These are phyloP conservation scores for Petromus typicus DNA, from an alignment of 2,113 vertebrate genomes.

Conservation along the genomic window DNA sequence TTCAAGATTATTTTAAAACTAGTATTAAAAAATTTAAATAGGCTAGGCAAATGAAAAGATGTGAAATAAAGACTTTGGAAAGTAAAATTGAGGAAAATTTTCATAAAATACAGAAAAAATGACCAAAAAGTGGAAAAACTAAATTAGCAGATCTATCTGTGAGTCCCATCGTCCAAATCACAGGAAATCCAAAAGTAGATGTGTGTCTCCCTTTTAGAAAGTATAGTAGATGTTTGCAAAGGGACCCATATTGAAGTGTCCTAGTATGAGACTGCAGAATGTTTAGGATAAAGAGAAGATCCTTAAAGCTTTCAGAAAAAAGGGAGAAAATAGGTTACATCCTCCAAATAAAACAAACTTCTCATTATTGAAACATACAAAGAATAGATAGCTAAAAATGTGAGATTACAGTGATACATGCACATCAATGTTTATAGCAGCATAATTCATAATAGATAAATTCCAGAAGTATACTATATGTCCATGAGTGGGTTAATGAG, in stretches of 20 bases:
- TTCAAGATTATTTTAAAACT: slow-evolving; percentile 25
- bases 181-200: background rate
- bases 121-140: background rate
- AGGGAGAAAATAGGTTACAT: background rate
- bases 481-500: background rate
- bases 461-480: background rate
- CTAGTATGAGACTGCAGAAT: background rate
- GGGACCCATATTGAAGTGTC: background rate
- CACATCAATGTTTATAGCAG: background rate
- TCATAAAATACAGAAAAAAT: slow-evolving; percentile 2
- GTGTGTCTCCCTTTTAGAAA: background rate
- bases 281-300: background rate
- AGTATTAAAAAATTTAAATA: slow-evolving; percentile 33
- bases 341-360: background rate
- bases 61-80: background rate
- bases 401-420: background rate
- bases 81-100: slow-evolving; percentile 22
- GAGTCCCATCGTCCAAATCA: background rate
- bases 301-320: background rate
- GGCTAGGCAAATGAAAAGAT: background rate
- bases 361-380: background rate
- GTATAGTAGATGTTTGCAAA: background rate
- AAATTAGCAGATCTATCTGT: background rate
- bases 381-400: background rate
- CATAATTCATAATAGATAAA: background rate